Conservation (phyloP, 2,113 vertebrate genomes). For the Machaerirhynchus nigripectus region DNA sequence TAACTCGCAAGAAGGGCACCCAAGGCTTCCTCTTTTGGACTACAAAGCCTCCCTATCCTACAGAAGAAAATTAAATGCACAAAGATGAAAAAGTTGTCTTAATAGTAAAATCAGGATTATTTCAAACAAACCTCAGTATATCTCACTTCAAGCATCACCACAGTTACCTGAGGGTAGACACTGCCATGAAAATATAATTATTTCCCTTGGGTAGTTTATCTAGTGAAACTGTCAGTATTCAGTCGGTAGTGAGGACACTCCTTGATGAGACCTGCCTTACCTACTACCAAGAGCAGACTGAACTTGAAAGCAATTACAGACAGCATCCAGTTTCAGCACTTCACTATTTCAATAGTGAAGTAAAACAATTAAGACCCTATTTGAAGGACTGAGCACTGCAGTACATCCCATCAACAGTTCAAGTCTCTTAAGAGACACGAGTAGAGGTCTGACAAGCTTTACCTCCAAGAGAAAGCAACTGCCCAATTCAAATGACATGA, state of each 20-base stretch:
- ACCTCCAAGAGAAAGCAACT: not conserved
- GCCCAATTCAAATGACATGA: rapidly evolving
- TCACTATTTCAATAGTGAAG: not conserved
- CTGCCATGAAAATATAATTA: not conserved
- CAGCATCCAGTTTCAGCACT: not conserved
- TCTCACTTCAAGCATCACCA: not conserved
- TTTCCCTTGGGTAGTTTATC: not conserved
- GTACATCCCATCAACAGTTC: not conserved
- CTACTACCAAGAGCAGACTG: not conserved
- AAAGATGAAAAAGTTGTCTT: not conserved
- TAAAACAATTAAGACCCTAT: not conserved
- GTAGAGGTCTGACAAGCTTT: not conserved
- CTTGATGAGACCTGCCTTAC: not conserved
- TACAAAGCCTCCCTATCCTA: not conserved
- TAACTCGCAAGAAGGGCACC: not conserved
- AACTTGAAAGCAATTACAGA: not conserved
- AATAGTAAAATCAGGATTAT: not conserved
- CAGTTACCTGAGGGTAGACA: not conserved
- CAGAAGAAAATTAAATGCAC: not conserved
- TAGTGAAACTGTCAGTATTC: not conserved
- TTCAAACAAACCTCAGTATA: not conserved
- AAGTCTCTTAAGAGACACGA: not conserved
- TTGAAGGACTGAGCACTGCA: not conserved
- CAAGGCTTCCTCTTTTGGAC: not conserved
- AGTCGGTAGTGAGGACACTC: not conserved